A percentile compares a stretch with the other conserved stretches of the same genome.
Conservation (phyloP, 2,113 vertebrate genomes). For the Hirundichthys speculiger region DNA sequence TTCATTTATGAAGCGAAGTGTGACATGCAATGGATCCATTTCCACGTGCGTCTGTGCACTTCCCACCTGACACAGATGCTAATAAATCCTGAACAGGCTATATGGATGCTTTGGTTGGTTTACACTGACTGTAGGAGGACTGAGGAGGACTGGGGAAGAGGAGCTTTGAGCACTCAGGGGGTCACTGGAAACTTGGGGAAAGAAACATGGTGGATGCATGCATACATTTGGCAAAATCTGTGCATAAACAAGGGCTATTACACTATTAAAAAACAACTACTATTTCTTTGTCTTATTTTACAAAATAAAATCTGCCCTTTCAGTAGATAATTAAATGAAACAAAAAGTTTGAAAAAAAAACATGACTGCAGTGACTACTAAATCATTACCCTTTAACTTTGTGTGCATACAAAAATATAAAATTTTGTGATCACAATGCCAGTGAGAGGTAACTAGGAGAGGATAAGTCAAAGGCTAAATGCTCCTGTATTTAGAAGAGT, state of each 20-base stretch:
- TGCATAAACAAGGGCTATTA: no score
- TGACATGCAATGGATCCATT: constrained; percentile 24
- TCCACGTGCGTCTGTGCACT: constrained; percentile 16
- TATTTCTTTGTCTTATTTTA: no score
- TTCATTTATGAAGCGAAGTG: constrained; percentile 8
- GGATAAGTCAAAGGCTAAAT: constrained; percentile 63
- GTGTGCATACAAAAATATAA: no score
- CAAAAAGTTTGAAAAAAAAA: no score
- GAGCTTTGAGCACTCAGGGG: not conserved
- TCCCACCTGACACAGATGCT: constrained; percentile 17
- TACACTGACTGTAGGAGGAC: constrained; percentile 2
- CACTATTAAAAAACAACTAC: no score
- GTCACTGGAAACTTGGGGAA: not conserved
- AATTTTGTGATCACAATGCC: constrained; percentile 28
- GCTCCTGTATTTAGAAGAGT: constrained; percentile 31
- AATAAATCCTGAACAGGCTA: constrained; percentile 14
- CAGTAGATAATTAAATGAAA: constrained; percentile 65
- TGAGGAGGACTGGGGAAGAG: constrained; percentile 21
- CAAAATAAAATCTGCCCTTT: constrained; percentile 72
- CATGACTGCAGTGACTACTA: no score
- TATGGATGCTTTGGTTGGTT: constrained; percentile 14
- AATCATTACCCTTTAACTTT: no score
- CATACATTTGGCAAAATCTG: no score
- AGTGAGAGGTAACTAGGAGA: constrained; percentile 22
- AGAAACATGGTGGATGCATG: no score